Base-by-base conservation (phyloP, 2,888 invertebrate species). In the Mythimna lalbum region DNA sequence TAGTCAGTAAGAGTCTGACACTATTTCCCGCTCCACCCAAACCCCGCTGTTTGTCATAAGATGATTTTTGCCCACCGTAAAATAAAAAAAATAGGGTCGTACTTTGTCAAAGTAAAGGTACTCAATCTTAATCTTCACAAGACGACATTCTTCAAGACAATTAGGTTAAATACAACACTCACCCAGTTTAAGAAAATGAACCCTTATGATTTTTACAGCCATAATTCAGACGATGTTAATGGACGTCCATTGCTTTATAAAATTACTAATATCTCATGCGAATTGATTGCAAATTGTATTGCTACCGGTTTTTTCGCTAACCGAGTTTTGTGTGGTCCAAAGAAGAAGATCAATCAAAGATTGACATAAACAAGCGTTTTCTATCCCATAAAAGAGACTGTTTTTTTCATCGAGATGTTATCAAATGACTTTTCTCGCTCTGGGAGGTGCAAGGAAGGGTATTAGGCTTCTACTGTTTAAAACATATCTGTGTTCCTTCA, bases 271-370 rank as follows among this genome's bases (percentile, higher is more conserved):
- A 80, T 75, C 76, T 80, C 77, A 80, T 71, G 66, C 23, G 69
- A 79, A 87, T 88, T 87, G 80, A 84, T 83, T 84, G 84, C 86
- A 87, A 88, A 87, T 87, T 86, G 82, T 76, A 76, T 64, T 47
- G 85, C 88, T 87, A 88, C 89, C 84, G 86, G 87, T 86, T 88
- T 84, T 85, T 80, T 74, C 66, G 66, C 50, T 74, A 72, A 76
- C 64, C 61, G 63, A 80, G 74, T 75, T 78, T 74, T 47, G 33
- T 71, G n/a, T 76, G 83, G 83, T 72, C 14, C 62, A 80, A 82
- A 31, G 19, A 57, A 39, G 9, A 39, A 57, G 21, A 21, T 6
- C 10, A 36, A 36, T 21, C 14, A n/a, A 33, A 33, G 0, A 31
- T 52, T 21, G 21, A 14, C 1, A 1, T 17, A 55, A 55, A 55